Base-by-base conservation (phyloP, 2,113 vertebrate genomes). In the Cairina moschata region DNA sequence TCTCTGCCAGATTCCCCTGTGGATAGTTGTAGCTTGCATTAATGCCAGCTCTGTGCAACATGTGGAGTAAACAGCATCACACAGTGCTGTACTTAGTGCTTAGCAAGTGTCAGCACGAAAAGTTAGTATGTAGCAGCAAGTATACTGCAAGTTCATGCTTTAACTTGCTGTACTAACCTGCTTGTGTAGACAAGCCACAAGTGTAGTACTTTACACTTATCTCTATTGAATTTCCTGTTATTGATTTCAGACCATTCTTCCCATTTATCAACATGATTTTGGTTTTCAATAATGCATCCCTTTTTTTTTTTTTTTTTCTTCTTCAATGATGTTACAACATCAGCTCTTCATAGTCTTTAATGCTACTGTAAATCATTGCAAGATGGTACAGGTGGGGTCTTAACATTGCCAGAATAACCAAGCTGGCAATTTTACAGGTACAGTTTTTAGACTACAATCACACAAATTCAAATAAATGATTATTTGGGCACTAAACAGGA, bases 191-290 rank as follows among this genome's bases (percentile, higher is more conserved):
- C 67, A 69, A 91, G 11, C 16, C 59, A 59, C 55, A 62, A 80
- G 72, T 71, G 34, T 54, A 76, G 67, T 56, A 58, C 9, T 58
- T 75, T 80, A 54, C 32, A 52, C 9, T 63, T 52, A n/a, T 67
- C 21, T 86, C 65, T 71, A 20, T 50, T 88, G 83, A 86, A 86
- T 88, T 93, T 86, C 56, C 48, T 59, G 12, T 36, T 77, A 86
- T 29, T 73, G 72, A 86, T 93, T 96, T 90, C 80, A 81, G 65
- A 78, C 36, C 20, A 21, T 52, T 71, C 42, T 7, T 26, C 3
- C 25, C 20, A 71, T 91, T 83, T 72, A 83, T 81, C 76, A 83
- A 88, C 72, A 74, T 59, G 68, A 71, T 73, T 95, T 95, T 90
- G 46, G 17, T 83, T 75, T 90, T 88, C 68, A 74, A 20, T 71